Base-by-base conservation (phyloP, 2,113 vertebrate genomes). In the Neomonachus schauinslandi region DNA sequence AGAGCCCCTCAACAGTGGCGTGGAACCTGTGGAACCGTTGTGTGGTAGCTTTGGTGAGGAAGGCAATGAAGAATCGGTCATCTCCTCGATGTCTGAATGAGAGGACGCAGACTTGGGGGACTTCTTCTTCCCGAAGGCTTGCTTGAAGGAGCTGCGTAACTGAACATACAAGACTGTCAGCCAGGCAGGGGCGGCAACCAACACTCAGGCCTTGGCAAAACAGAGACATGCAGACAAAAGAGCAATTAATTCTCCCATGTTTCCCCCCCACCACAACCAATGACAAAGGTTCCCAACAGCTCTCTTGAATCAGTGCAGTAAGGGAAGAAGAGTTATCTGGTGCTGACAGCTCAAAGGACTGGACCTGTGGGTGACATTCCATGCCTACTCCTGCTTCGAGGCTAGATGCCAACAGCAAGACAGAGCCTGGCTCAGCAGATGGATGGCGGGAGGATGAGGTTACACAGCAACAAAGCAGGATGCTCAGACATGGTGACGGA, bases 61-160 rank as follows among this genome's bases (percentile, higher is more conserved):
- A 24, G 99, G 99, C 69, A 99, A 92, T 0, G 99, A 99, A 15
- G 99, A 99, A 98, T 99, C 99, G 0, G 99, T 99, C 99, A 99
- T 99, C 99, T 99, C 99, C 98, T 99, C 99, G 21, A 99, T 99
- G 98, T 99, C 99, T 0, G 99, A 99, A 98, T 99, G 99, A 86
- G 99, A 99, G 39, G 99, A 99, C 0, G 99, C 99, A 0, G 99
- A 99, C 98, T 99, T 99, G 12, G 99, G 99, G 51, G 99, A 99
- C 87, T 99, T 99, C 99, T 99, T 99, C 98, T 99, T 99, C 93
- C 99, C 99, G 91, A 99, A 99, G 8, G 99, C 99, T 99, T 99
- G 99, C 98, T 99, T 99, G 99, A 99, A 99, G 98, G 99, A 99
- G 98, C 99, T 99, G 94, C 99, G 99, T 84, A 99, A 98, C 99